These are phyloP conservation scores for Rhaphigaster nebulosa DNA, from an alignment of 2,888 invertebrate genomes.

Conservation along the genomic window DNA sequence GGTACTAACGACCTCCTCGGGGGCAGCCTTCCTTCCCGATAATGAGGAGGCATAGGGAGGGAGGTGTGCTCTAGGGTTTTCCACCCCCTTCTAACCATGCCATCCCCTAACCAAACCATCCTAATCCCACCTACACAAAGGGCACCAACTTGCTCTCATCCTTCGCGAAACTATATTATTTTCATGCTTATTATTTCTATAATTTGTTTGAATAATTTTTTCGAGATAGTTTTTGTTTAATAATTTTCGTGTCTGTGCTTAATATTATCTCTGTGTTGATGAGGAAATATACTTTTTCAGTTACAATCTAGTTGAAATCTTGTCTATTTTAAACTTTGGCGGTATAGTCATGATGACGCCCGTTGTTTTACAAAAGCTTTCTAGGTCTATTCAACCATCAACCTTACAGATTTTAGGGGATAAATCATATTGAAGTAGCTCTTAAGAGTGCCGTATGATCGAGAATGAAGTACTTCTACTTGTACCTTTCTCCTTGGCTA, in stretches of 20 bases:
- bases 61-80: background rate
- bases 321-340: too few relatives aligned
- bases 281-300: background rate
- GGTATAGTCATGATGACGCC: too few relatives aligned
- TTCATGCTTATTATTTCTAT: constrained; percentile 23
- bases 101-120: constrained; percentile 22
- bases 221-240: background rate
- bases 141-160: constrained; percentile 17
- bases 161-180: constrained; percentile 1
- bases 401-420: too few relatives aligned
- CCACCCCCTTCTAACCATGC: background rate
- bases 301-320: too few relatives aligned
- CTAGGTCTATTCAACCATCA: background rate
- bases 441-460: too few relatives aligned
- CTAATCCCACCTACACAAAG: constrained; percentile 34
- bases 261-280: background rate
- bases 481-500: too few relatives aligned
- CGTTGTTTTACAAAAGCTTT: background rate
- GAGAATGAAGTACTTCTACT: too few relatives aligned
- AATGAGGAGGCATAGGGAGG: constrained; percentile 20
- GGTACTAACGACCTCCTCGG: constrained; percentile 25
- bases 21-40: constrained; percentile 32
- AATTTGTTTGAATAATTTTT: background rate
- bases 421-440: too few relatives aligned
- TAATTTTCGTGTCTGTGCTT: background rate